A percentile compares a stretch with the other conserved stretches of the same genome.
Conservation (phyloP, 2,113 vertebrate genomes). For the Dermatemys mawii region DNA sequence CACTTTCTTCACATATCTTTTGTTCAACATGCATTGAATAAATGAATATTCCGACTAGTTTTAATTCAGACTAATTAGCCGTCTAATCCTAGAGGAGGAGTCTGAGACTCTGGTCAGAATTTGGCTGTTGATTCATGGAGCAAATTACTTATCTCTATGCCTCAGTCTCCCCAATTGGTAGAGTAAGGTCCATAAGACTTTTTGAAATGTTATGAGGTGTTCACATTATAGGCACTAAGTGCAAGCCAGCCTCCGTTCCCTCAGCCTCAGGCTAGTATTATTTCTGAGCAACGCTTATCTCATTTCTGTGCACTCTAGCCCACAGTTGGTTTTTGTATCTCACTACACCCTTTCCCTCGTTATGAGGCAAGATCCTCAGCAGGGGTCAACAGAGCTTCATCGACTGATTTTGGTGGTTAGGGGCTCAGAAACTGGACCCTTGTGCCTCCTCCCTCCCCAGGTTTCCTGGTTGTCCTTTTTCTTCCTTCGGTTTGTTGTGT, state of each 20-base stretch:
- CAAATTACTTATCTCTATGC: neutral
- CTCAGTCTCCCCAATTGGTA: neutral
- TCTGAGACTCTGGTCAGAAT: neutral
- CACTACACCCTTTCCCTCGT: neutral
- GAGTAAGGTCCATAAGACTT: neutral
- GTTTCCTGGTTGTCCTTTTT: neutral
- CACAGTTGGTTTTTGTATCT: neutral
- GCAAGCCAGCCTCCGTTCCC: neutral
- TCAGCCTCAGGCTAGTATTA: neutral
- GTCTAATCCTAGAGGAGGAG: neutral
- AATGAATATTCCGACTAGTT: neutral
- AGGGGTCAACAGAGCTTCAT: too few relatives aligned
- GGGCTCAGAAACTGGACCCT: too few relatives aligned
- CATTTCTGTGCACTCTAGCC: neutral
- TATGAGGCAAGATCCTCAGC: neutral
- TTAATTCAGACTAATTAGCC: neutral
- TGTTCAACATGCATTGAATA: neutral
- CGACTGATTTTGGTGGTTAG: neutral
- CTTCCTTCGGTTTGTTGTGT: neutral
- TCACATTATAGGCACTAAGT: neutral
- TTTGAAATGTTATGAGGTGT: neutral
- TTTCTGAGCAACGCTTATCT: neutral
- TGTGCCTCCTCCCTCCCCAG: too few relatives aligned
- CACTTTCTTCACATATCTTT: neutral
- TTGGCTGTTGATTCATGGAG: neutral